Conservation (phyloP, 2,888 invertebrate genomes). For the Tinea semifulvella region DNA sequence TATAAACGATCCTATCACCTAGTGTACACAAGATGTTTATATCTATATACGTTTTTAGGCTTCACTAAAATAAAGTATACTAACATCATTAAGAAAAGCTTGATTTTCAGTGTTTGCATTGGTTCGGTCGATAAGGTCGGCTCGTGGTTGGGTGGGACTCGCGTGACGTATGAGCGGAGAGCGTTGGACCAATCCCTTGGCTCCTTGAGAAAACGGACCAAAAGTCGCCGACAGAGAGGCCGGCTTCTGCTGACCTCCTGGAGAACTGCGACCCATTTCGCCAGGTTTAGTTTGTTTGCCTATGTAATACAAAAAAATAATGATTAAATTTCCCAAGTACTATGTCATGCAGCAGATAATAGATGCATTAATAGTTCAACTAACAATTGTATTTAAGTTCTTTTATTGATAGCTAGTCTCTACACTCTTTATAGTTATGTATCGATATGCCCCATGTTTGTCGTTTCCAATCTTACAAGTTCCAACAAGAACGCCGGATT, state of each 20-base stretch:
- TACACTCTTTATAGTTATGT: too few relatives aligned
- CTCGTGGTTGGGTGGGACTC: slow-evolving; percentile 71
- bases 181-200: slow-evolving; percentile 87
- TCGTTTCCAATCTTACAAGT: too few relatives aligned
- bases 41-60: too few relatives aligned
- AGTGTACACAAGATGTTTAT: too few relatives aligned
- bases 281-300: slow-evolving; percentile 34
- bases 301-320: not conserved
- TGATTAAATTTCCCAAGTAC: not conserved
- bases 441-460: too few relatives aligned
- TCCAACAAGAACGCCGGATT: too few relatives aligned
- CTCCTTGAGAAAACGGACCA: slow-evolving; percentile 80
- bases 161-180: slow-evolving; percentile 89
- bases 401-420: too few relatives aligned
- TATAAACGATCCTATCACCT: too few relatives aligned
- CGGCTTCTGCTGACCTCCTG: slow-evolving; percentile 19
- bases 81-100: slow-evolving; percentile 89
- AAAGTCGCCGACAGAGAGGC: slow-evolving; percentile 67
- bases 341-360: too few relatives aligned
- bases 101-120: slow-evolving; percentile 91
- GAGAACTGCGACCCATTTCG: slow-evolving; percentile 16
- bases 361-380: too few relatives aligned
- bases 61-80: too few relatives aligned
- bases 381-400: too few relatives aligned
- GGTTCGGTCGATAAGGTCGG: slow-evolving; percentile 74